A percentile compares a stretch with the other conserved stretches of the same genome.
Evolutionary conservation across 2,797 vertebrate genomes (phyloP).

Genomic region (Cetoscarus ocellatus): DNA sequence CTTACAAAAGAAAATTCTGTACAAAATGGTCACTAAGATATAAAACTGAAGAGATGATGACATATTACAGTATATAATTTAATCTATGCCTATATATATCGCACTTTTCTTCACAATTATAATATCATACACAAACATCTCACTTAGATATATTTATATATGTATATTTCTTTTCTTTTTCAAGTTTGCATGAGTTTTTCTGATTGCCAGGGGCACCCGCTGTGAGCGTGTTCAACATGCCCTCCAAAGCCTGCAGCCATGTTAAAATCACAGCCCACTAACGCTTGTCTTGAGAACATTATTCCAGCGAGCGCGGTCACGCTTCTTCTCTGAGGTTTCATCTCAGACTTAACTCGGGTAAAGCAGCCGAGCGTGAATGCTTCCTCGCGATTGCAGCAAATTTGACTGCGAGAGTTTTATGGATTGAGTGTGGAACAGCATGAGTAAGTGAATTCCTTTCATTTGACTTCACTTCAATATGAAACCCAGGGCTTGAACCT

Average conservation of each 20-base stretch:
- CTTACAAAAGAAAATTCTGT: slow-evolving; percentile 83
- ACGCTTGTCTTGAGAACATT: slow-evolving; percentile 54
- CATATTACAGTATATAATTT: slow-evolving; percentile 82
- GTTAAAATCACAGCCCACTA: slow-evolving; percentile 70
- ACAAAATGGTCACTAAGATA: slow-evolving; percentile 86
- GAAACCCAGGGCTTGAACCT: slow-evolving; percentile 62
- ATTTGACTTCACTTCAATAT: slow-evolving; percentile 71
- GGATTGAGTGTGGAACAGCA: slow-evolving; percentile 68
- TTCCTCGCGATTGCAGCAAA: slow-evolving; percentile 67
- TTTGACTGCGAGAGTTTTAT: slow-evolving; percentile 53
- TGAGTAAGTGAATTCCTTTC: slow-evolving; percentile 74
- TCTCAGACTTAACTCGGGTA: slow-evolving; percentile 42
- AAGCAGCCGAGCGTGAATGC: slow-evolving; percentile 59
- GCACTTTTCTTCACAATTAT: slow-evolving; percentile 81
- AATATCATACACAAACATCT: slow-evolving; percentile 84
- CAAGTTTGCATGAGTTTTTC: slow-evolving; percentile 77
- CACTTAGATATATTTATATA: slow-evolving; percentile 82
- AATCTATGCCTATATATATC: slow-evolving; percentile 81
- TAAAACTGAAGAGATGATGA: slow-evolving; percentile 84
- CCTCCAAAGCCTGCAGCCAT: slow-evolving; percentile 50
- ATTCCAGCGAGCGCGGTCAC: slow-evolving; percentile 54
- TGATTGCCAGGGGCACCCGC: slow-evolving; percentile 72
- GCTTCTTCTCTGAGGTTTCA: slow-evolving; percentile 50
- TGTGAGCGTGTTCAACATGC: slow-evolving; percentile 51
- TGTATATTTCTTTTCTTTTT: slow-evolving; percentile 74